These are phyloP conservation scores for Erpornis zantholeuca DNA, from an alignment of 2,113 vertebrate species.

Conservation along the genomic window DNA sequence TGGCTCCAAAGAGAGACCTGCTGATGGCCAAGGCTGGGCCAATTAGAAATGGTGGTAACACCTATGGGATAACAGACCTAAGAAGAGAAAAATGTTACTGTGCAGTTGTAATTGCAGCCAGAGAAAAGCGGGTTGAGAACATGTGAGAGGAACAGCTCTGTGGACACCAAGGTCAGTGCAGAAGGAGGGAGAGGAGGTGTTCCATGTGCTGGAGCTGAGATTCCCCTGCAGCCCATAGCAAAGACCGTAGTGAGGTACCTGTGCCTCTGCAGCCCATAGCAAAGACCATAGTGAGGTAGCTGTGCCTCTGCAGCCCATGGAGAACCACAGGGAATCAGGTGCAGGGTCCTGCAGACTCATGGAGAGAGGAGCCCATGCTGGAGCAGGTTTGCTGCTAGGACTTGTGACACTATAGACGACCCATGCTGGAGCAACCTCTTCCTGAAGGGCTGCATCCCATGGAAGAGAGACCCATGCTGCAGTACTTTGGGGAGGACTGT, in stretches of 20 bases:
- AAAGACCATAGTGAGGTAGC: background rate
- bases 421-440: background rate
- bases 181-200: background rate
- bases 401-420: background rate
- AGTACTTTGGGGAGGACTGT: background rate
- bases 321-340: too few relatives aligned
- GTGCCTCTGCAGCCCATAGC: too few relatives aligned
- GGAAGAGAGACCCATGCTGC: background rate
- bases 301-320: background rate
- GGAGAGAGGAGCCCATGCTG: fast-evolving
- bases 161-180: too few relatives aligned
- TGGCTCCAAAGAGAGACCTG: fast-evolving
- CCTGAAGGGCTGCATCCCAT: background rate
- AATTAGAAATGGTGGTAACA: background rate
- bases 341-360: fast-evolving
- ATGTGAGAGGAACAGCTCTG: background rate
- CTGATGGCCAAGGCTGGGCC: background rate
- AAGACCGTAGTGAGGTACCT: background rate
- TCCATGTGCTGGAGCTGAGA: background rate
- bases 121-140: background rate
- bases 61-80: background rate
- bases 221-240: fast-evolving
- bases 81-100: background rate
- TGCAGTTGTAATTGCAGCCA: background rate
- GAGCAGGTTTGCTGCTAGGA: background rate